Base-by-base conservation (phyloP, 2,113 vertebrate genomes). In the Dinomys branickii region DNA sequence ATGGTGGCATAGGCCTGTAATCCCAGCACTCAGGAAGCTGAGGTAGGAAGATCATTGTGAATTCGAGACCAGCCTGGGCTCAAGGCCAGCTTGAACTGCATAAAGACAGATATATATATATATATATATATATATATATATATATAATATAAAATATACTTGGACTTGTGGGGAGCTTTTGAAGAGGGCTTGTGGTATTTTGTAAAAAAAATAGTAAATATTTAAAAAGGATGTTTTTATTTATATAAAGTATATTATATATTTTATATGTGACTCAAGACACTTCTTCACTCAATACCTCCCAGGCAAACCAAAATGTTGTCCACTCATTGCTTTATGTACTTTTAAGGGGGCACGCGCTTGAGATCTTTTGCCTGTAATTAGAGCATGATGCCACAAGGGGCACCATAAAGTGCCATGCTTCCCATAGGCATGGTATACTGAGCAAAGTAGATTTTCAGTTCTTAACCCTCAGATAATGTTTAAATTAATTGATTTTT, bases 381-480 rank as follows among this genome's bases (percentile, higher is more conserved):
- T 97, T 93, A 91, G 81, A 96, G 54, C 50, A 91, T 35, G 24
- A 28, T 58, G 41, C 54, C 38, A 83, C 73, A 91, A 92, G 71
- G 61, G 61, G 73, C 56, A 81, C 56, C 65, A 71, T 28, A 41
- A 91, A 89, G 78, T 65, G 38, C 14, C 58, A 9, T 30, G 20
- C 35, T 81, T 33, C 73, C 44, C 56, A 54, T 1, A 12, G 47
- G 24, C 20, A 1, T n/a, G 47, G 19, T 67, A 54, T 41, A 47
- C 67, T 61, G 3, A 96, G 54, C 73, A 91, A 89, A 91, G 54
- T 26, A n/a, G 52, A 47, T 95, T 87, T 94, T 80, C 33, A 54
- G 35, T 89, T 88, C 80, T 88, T 91, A 96, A 90, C 61, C 56
- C 94, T 96, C 56, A 80, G 17, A 94, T 94, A 24, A 59, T 28